Evolutionary conservation across 2,888 invertebrate species (phyloP).

Genomic region (Esperia sulphurella): DNA sequence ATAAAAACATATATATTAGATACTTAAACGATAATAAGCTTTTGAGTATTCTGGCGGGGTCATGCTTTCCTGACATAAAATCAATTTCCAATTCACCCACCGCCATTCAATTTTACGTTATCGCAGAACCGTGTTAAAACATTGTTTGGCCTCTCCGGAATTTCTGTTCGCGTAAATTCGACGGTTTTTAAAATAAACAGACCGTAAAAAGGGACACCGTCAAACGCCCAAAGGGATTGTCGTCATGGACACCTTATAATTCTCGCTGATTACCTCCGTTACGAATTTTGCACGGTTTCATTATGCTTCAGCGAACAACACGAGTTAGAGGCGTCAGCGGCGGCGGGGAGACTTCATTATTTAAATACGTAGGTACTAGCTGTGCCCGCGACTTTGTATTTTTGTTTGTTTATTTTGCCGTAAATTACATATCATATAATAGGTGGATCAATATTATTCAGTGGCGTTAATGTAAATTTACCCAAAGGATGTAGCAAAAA

Average conservation of each 20-base stretch:
- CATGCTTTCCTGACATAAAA: conserved; percentile 2
- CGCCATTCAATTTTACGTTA: conserved; percentile 8
- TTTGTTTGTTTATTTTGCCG: too few species aligned
- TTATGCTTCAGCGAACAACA: conserved; percentile 8
- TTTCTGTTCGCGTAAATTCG: background rate
- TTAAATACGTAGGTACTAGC: too few species aligned
- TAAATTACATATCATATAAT: too few species aligned
- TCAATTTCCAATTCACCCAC: conserved; percentile 7
- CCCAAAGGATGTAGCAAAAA: too few species aligned
- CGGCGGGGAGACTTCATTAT: background rate
- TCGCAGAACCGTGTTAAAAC: conserved; percentile 10
- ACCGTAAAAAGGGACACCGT: conserved; percentile 24
- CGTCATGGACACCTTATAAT: conserved; percentile 41
- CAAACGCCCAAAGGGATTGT: conserved; percentile 21
- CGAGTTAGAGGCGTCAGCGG: conserved; percentile 7
- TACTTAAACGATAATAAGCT: background rate
- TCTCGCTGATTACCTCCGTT: conserved; percentile 37
- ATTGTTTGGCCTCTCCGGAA: conserved; percentile 4
- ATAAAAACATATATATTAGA: too few species aligned
- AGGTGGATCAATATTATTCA: too few species aligned
- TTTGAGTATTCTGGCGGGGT: background rate
- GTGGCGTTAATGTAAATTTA: too few species aligned
- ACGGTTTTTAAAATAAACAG: conserved; percentile 25
- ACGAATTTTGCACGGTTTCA: conserved; percentile 33
- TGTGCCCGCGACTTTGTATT: too few species aligned